Percentiles rank a stretch among this genome's conserved stretches.
These are phyloP conservation scores for Oncorhynchus keta DNA, from an alignment of 2,113 vertebrate genomes.

Conservation along the genomic window DNA sequence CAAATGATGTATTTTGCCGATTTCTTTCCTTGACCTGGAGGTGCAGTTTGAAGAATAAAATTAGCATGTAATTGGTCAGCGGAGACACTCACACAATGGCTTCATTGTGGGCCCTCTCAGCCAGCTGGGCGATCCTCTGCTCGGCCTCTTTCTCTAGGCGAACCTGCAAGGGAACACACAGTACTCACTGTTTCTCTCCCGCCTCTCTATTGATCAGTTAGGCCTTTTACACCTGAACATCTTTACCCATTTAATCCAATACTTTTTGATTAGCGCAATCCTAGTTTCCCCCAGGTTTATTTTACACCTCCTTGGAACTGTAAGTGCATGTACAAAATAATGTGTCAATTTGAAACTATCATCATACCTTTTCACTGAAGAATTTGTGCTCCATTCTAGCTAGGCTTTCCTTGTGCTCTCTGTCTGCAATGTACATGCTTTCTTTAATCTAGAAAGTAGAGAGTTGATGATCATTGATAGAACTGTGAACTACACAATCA, in stretches of 20 bases:
- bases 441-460: slow-evolving; percentile 73
- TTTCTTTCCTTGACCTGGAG: slow-evolving; percentile 53
- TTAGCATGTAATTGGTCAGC: slow-evolving; percentile 44
- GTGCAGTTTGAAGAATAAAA: slow-evolving; percentile 59
- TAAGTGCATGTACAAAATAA: neutral
- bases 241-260: neutral
- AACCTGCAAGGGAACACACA: slow-evolving; percentile 62
- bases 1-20: slow-evolving; percentile 40
- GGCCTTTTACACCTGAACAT: neutral
- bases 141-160: slow-evolving; percentile 80
- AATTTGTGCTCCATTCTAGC: slow-evolving; percentile 77
- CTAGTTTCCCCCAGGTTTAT: neutral
- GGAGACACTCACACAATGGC: slow-evolving; percentile 79
- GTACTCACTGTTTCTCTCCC: slow-evolving; percentile 11
- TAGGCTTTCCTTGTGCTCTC: slow-evolving; percentile 76
- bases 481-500: slow-evolving; percentile 1
- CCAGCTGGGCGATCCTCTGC: slow-evolving; percentile 72
- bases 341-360: neutral
- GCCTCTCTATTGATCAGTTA: neutral
- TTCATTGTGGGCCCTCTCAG: slow-evolving; percentile 78
- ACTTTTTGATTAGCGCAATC: neutral
- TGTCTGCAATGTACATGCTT: slow-evolving; percentile 68
- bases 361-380: slow-evolving; percentile 82
- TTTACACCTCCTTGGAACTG: neutral
- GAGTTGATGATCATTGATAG: neutral